Base-by-base conservation (phyloP, 2,113 vertebrate genomes). In the Lethenteron reissneri region DNA sequence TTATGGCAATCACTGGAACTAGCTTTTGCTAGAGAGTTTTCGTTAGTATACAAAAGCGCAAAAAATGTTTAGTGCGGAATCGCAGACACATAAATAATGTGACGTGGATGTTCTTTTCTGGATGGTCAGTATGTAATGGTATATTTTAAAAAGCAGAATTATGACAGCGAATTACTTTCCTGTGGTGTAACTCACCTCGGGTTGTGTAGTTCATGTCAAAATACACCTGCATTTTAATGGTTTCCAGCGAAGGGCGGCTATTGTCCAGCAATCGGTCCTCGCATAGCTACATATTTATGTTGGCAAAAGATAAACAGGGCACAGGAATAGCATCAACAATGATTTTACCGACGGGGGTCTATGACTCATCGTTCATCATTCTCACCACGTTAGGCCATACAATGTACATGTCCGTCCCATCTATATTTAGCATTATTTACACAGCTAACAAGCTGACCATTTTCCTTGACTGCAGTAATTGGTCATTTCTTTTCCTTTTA, bases 171-270 rank as follows among this genome's bases (percentile, higher is more conserved):
- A 56, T 12, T 57, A 41, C 17, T 68, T 73, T 10, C 21, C 25
- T 58, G 19, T 68, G 58, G 62, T 11, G 71, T 71, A 17, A 78
- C 83, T 85, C 84, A 97, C 92, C 82, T 81, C 83, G 77, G 58
- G 77, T 84, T 75, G 84, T 83, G 73, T 95, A 95, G 76, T 86
- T 90, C 82, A 81, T 80, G 74, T 90, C 86, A 79, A 97, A 97
- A 76, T 85, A 86, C 77, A 90, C 81, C 76, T 97, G 94, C 91
- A 97, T 97, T 81, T 92, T 90, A 78, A 97, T 87, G 3, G 92
- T 96, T 78, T 88, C 84, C 57, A 91, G 77, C 56, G 87, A 84
- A 9, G 85, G 85, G 74, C 85, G 90, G 78, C 78, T 79, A 76
- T 77, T 76, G 56, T 89, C 86, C 77, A 84, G 77, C 2, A 92